Evolutionary conservation across 2,113 vertebrate species (phyloP).

Genomic region (Dryoscopus gambensis): DNA sequence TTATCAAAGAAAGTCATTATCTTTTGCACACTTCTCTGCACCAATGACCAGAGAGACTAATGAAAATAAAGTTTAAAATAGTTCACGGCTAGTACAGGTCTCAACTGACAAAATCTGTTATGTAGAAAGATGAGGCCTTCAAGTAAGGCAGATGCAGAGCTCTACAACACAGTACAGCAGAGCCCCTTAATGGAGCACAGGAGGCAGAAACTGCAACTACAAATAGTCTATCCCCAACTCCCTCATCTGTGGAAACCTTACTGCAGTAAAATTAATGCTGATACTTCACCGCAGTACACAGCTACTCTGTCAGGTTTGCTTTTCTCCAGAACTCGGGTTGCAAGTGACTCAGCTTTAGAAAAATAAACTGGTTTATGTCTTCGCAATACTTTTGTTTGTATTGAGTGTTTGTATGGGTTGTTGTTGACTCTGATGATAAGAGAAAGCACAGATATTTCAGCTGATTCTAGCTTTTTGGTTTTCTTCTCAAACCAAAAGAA

Average conservation of each 20-base stretch:
- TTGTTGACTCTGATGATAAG: neutral
- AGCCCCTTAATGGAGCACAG: neutral
- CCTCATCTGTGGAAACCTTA: neutral
- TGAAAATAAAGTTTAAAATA: neutral
- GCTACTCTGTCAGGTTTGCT: neutral
- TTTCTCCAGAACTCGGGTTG: neutral
- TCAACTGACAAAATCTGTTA: neutral
- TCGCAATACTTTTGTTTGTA: neutral
- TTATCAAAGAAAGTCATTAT: neutral
- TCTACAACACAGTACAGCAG: neutral
- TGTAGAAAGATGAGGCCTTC: neutral
- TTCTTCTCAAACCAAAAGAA: neutral
- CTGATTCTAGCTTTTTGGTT: neutral
- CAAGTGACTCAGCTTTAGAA: neutral
- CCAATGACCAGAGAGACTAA: neutral
- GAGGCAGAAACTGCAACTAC: neutral
- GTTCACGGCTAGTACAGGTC: neutral
- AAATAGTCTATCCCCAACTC: neutral
- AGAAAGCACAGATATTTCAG: neutral
- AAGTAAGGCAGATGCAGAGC: neutral
- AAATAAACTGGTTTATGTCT: neutral
- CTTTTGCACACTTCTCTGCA: neutral
- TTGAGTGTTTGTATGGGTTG: neutral
- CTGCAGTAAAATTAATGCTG: neutral
- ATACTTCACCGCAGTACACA: neutral